A percentile compares a stretch with the other conserved stretches of the same genome.
Conservation (phyloP, 2,888 invertebrate genomes). For the Drosophila borborema region DNA sequence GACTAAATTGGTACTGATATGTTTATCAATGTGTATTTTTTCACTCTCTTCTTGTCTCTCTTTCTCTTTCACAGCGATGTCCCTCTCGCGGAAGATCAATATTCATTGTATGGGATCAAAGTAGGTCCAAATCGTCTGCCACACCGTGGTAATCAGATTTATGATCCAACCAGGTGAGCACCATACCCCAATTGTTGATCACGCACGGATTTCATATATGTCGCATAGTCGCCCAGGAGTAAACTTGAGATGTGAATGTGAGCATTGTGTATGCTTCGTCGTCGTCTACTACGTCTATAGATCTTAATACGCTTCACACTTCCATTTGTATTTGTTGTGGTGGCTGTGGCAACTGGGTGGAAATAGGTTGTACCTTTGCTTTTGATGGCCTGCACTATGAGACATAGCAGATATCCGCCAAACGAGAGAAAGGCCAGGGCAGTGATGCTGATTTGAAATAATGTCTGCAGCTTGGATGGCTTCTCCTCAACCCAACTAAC, state of each 20-base stretch:
- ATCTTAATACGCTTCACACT: conserved; percentile 83
- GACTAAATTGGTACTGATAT: neutral
- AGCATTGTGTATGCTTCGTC: conserved; percentile 16
- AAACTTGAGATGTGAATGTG: conserved; percentile 9
- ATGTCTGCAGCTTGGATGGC: conserved; percentile 89
- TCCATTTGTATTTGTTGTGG: conserved; percentile 65
- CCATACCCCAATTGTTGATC: conserved; percentile 43
- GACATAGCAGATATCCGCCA: conserved; percentile 92
- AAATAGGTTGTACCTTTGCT: conserved; percentile 87
- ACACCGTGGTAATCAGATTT: conserved; percentile 85
- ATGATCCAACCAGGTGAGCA: conserved; percentile 84
- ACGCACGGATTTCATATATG: conserved; percentile 56
- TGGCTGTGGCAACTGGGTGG: conserved; percentile 81
- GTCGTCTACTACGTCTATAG: conserved; percentile 78
- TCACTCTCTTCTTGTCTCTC: neutral
- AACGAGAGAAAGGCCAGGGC: conserved; percentile 93
- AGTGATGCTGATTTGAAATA: conserved; percentile 92
- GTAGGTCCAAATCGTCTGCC: conserved; percentile 86
- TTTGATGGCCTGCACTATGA: conserved; percentile 91
- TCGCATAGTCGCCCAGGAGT: conserved; percentile 49
- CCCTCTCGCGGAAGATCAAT: conserved; percentile 89
- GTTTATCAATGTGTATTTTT: neutral
- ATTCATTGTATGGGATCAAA: conserved; percentile 90
- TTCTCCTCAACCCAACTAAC: conserved; percentile 81
- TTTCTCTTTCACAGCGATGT: conserved; percentile 87